Conservation (phyloP, 92 coral and sea anemone species). For the Umimayanthus chanpuru region DNA sequence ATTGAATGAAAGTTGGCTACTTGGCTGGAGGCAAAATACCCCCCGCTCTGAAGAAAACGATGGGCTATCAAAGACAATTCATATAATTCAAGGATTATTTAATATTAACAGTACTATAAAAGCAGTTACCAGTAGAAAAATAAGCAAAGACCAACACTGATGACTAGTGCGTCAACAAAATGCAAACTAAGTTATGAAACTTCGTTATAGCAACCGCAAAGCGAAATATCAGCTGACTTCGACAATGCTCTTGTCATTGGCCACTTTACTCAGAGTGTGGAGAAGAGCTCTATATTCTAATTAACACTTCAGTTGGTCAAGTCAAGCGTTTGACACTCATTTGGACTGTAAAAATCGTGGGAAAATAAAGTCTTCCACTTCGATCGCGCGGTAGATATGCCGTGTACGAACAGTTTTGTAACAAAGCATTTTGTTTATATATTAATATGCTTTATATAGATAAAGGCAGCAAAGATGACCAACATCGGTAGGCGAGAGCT, state of each 20-base stretch:
- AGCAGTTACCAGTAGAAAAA: neutral
- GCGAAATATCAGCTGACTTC: neutral
- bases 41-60: neutral
- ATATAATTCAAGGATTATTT: neutral
- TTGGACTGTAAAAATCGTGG: neutral
- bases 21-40: constrained; percentile 21
- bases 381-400: neutral
- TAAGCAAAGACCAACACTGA: neutral
- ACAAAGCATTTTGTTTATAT: no score
- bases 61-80: neutral
- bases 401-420: neutral
- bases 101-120: neutral
- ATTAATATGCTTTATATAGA: no score
- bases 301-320: neutral
- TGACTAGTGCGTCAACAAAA: neutral
- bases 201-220: neutral
- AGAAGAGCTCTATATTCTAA: neutral
- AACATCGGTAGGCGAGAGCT: no score
- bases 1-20: neutral
- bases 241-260: neutral
- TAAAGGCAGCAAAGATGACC: neutral
- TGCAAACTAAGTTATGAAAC: neutral
- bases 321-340: neutral
- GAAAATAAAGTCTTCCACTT: neutral
- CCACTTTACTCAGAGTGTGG: neutral